Evolutionary conservation across 2,888 invertebrate species (phyloP), one percentile per base, ranked within the genome.

Genomic region (Fragum sueziense): DNA sequence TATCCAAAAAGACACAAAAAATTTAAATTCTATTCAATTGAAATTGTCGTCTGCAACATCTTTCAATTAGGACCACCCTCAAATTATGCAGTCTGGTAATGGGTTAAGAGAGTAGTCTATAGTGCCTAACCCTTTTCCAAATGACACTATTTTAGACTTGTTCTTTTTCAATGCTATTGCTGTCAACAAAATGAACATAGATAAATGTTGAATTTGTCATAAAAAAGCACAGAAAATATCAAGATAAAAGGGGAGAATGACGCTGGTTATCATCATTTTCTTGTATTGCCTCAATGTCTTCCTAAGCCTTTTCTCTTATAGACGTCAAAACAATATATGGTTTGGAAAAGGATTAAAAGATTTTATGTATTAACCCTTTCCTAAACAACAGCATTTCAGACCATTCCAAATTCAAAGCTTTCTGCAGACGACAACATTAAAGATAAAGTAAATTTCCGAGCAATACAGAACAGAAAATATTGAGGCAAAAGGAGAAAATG

Each of bases 61-160:
- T 41, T 41, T 17, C 41, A 41, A 17, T 41, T 17, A 41, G 17
- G 17, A 41, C n/a, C n/a, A n/a, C n/a, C n/a, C n/a, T n/a, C n/a
- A n/a, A 47, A 20, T 6, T 57, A 25, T 9, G 1, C 57, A 2
- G 20, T 25, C 57, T 57, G 2, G 1, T 57, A 57, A 57, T 22
- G 6, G 6, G 20, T n/a, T n/a, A n/a, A n/a, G n/a, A n/a, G n/a
- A n/a, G n/a, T n/a, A n/a, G n/a, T n/a, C n/a, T n/a, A n/a, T n/a
- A n/a, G n/a, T n/a, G n/a, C n/a, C 6, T 57, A 57, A 2, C 57
- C 25, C 57, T 57, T 57, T 57, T 22, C 57, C 57, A 57, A 57
- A 57, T 14, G 14, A 57, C 57, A 57, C n/a, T n/a, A 9, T 57
- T 57, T 57, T 57, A 57, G 25, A 14, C 57, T 57, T 17, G 47